A percentile compares a stretch with the other conserved stretches of the same genome.
Evolutionary conservation across 2,888 invertebrate species (phyloP).

Genomic region (Hofmannophila pseudospretella): DNA sequence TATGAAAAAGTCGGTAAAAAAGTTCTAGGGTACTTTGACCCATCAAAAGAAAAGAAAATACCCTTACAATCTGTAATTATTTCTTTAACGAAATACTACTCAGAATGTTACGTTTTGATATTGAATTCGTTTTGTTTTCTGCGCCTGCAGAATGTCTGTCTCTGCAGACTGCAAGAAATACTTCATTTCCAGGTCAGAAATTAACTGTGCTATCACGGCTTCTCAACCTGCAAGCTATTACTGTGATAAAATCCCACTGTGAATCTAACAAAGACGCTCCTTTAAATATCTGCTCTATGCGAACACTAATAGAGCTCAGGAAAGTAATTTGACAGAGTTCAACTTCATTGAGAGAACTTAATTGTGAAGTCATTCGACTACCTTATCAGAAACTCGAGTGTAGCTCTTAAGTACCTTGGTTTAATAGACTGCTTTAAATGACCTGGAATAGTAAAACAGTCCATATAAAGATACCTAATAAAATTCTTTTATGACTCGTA

Average conservation of each 20-base stretch:
- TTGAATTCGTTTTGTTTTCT: too few relatives aligned
- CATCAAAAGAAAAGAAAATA: too few relatives aligned
- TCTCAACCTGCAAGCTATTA: neutral
- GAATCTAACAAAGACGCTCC: neutral
- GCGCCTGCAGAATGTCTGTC: too few relatives aligned
- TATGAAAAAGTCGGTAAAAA: too few relatives aligned
- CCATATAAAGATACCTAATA: too few relatives aligned
- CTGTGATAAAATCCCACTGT: conserved; percentile 1
- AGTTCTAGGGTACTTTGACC: too few relatives aligned
- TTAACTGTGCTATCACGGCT: conserved; percentile 1
- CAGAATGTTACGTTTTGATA: too few relatives aligned
- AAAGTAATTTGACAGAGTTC: neutral
- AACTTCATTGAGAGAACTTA: conserved; percentile 3
- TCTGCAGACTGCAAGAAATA: neutral
- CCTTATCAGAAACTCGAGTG: neutral
- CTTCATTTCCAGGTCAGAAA: conserved; percentile 2
- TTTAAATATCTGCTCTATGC: conserved; percentile 1
- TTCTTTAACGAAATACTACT: too few relatives aligned
- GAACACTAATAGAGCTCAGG: neutral
- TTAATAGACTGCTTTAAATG: neutral
- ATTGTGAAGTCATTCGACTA: conserved; percentile 1
- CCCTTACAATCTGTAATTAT: too few relatives aligned
- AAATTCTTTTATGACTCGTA: too few relatives aligned
- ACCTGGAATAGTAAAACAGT: neutral
- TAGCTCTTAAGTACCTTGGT: neutral